Conservation (phyloP, 2,888 invertebrate species). For the Protophormia terraenovae region DNA sequence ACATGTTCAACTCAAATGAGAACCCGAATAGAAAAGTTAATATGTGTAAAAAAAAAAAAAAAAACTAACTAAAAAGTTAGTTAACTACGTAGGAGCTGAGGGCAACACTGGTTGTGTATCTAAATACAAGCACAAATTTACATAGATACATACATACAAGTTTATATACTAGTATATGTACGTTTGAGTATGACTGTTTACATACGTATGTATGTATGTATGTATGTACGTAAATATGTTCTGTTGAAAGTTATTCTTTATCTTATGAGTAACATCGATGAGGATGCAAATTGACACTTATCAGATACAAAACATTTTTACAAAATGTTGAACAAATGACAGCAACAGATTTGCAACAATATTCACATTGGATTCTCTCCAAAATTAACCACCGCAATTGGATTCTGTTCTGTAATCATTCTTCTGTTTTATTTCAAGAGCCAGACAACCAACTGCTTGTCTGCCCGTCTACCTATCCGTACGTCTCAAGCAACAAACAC, state of each 20-base stretch:
- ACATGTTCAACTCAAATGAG: no score
- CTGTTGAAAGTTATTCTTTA: not conserved
- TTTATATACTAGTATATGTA: no score
- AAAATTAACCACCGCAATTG: not conserved
- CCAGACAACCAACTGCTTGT: not conserved
- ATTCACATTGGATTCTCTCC: not conserved
- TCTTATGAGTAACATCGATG: not conserved
- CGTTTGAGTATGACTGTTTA: no score
- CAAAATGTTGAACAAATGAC: not conserved
- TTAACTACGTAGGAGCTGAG: no score
- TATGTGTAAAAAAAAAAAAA: no score
- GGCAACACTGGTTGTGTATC: no score
- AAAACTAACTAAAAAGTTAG: no score
- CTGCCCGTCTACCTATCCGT: not conserved
- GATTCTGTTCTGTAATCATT: not conserved
- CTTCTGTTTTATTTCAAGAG: not conserved
- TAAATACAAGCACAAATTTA: no score
- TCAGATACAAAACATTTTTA: not conserved
- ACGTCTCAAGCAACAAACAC: constrained; percentile 34
- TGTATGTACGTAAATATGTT: no score
- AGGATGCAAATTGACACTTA: not conserved
- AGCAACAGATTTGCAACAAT: constrained; percentile 1
- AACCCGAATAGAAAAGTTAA: no score
- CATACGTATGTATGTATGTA: no score
- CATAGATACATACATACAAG: no score